Evolutionary conservation across 35 echinoderm and acorn worm species (phyloP).

Genomic region (Lytechinus pictus): DNA sequence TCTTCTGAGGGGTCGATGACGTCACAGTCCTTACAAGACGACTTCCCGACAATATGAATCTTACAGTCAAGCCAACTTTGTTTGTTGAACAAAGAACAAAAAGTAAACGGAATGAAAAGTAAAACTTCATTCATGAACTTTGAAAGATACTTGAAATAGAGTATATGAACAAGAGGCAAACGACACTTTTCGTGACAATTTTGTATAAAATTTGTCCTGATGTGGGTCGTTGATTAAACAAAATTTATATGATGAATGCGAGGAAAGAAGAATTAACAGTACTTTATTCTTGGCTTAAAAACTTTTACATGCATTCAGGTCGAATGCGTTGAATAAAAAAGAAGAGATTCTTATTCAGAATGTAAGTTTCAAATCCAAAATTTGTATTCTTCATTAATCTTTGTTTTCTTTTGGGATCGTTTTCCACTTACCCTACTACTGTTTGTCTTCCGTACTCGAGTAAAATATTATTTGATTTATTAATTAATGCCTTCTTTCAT

Average conservation of each 20-base stretch:
- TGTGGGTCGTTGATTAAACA: neutral
- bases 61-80: neutral
- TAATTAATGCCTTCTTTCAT: neutral
- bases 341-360: too few species aligned
- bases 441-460: neutral
- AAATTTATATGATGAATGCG: neutral
- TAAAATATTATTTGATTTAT: neutral
- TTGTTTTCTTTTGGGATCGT: too few species aligned
- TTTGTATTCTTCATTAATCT: too few species aligned
- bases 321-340: too few species aligned
- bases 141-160: too few species aligned
- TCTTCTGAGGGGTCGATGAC: neutral
- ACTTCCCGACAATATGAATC: neutral
- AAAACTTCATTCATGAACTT: neutral
- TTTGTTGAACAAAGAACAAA: neutral
- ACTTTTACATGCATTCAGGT: neutral
- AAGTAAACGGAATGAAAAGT: neutral
- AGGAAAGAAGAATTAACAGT: neutral
- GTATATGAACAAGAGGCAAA: too few species aligned
- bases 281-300: too few species aligned
- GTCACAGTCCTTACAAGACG: neutral
- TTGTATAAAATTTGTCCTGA: neutral
- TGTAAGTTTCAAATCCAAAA: too few species aligned
- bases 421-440: too few species aligned
- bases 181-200: neutral